These are phyloP conservation scores for Cherax quadricarinatus DNA, from an alignment of 1,140 invertebrate species.

Conservation along the genomic window DNA sequence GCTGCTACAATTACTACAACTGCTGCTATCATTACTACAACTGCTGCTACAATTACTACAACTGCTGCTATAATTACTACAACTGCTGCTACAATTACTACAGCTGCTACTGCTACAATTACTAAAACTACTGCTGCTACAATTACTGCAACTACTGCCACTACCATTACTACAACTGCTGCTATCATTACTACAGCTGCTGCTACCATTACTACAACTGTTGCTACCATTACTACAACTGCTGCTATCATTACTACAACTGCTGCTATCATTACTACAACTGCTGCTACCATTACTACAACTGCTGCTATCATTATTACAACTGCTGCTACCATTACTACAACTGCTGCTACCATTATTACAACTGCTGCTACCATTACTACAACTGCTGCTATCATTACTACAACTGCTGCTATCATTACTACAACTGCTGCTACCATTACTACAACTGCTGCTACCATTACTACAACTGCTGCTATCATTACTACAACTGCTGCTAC, in stretches of 20 bases:
- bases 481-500: too few species aligned
- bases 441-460: too few species aligned
- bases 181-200: not conserved
- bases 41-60: not conserved
- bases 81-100: not conserved
- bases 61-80: not conserved
- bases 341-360: not conserved
- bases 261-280: not conserved
- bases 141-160: not conserved
- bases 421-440: too few species aligned
- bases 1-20: not conserved
- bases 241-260: not conserved
- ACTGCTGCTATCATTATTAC: not conserved
- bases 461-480: too few species aligned
- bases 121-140: not conserved
- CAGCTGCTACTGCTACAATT: not conserved
- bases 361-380: not conserved
- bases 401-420: too few species aligned
- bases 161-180: not conserved
- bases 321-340: not conserved
- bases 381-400: too few species aligned
- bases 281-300: not conserved
- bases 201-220: slow-evolving; percentile 2
- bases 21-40: not conserved
- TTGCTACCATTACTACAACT: slow-evolving; percentile 3